Percentiles rank a stretch among this genome's conserved stretches.
Conservation (phyloP, 1,140 invertebrate species). For the Tetramorium simillimum region DNA sequence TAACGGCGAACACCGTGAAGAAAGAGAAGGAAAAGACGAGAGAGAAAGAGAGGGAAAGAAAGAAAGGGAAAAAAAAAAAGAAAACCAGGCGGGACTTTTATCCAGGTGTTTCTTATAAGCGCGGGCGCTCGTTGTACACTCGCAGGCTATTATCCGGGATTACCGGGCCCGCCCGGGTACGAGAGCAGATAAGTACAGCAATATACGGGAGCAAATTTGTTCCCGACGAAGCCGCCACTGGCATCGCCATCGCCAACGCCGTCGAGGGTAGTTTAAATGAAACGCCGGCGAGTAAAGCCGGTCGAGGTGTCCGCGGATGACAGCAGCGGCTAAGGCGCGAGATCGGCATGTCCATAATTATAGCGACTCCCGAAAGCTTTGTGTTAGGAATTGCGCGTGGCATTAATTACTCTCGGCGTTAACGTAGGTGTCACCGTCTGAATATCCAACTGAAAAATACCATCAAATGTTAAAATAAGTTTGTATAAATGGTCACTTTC, state of each 20-base stretch:
- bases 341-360: conserved; percentile 63
- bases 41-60: neutral
- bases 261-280: conserved; percentile 68
- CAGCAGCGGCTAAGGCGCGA: conserved; percentile 30
- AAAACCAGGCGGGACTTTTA: conserved; percentile 50
- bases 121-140: conserved; percentile 59
- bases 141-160: conserved; percentile 68
- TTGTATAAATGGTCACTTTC: too few relatives aligned
- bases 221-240: conserved; percentile 29
- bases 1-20: conserved; percentile 23
- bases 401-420: conserved; percentile 57
- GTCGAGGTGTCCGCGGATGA: conserved; percentile 32
- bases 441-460: conserved; percentile 21
- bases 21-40: neutral
- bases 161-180: conserved; percentile 53
- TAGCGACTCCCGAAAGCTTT: conserved; percentile 56
- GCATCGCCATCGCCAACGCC: neutral
- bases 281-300: conserved; percentile 37
- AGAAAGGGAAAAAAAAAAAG: neutral
- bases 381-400: conserved; percentile 62
- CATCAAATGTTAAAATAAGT: conserved; percentile 18
- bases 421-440: conserved; percentile 31
- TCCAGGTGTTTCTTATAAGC: conserved; percentile 60
- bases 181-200: conserved; percentile 62
- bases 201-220: conserved; percentile 69